Evolutionary conservation across 2,888 invertebrate species (phyloP).

Genomic region (Calephelis perditalis): DNA sequence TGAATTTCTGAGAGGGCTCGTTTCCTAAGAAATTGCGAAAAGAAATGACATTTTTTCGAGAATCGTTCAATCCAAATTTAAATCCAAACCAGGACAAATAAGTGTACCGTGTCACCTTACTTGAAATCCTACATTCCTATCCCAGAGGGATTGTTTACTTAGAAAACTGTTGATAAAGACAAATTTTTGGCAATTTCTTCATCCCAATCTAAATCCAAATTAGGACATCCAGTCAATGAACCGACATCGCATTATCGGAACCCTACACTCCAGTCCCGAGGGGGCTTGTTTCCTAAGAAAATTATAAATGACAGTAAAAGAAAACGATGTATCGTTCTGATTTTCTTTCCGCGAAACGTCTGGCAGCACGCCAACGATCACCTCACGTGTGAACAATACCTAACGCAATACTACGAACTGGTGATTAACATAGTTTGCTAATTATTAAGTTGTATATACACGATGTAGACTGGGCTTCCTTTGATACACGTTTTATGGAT

Average conservation of each 20-base stretch:
- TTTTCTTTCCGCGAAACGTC: slow-evolving; percentile 32
- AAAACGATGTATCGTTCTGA: slow-evolving; percentile 29
- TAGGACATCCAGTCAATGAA: slow-evolving; percentile 20
- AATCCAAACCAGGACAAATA: slow-evolving; percentile 25
- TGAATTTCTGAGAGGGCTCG: not conserved
- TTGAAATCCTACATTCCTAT: slow-evolving; percentile 11
- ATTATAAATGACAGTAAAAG: slow-evolving; percentile 30
- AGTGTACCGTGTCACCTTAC: slow-evolving; percentile 25
- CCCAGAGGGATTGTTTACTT: slow-evolving; percentile 28
- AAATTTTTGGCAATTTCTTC: not conserved
- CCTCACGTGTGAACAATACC: slow-evolving; percentile 16
- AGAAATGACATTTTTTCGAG: not conserved
- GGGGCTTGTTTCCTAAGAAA: slow-evolving; percentile 26
- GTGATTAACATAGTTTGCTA: slow-evolving; percentile 13
- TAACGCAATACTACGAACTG: slow-evolving; percentile 12
- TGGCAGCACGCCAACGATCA: slow-evolving; percentile 37
- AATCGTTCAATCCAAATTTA: not conserved
- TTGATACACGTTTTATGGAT: too few species aligned
- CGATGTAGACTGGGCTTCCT: too few species aligned
- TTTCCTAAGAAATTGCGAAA: not conserved
- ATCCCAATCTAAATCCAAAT: not conserved
- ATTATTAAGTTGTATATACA: not conserved
- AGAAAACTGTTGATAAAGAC: slow-evolving; percentile 34
- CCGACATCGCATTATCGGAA: slow-evolving; percentile 24
- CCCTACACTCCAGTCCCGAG: slow-evolving; percentile 22